Evolutionary conservation across 1,140 invertebrate genomes (phyloP).

Genomic region (Brachionus manjavacas): DNA sequence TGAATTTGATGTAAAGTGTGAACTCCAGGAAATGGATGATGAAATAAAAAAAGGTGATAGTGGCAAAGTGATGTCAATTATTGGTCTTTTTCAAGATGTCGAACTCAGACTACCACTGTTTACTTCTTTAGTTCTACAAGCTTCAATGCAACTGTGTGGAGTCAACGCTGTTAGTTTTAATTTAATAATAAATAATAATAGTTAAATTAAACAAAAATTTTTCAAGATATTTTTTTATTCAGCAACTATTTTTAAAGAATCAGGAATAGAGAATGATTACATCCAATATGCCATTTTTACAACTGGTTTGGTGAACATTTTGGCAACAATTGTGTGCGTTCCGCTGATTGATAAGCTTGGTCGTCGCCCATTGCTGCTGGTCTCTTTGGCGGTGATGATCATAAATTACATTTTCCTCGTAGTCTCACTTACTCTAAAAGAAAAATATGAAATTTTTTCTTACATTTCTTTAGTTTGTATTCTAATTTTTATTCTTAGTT

Average conservation of each 20-base stretch:
- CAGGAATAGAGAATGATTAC: slow-evolving; percentile 57
- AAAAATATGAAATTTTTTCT: slow-evolving; percentile 67
- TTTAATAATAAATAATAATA: background rate
- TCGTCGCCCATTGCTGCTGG: slow-evolving; percentile 71
- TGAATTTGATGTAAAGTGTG: slow-evolving; percentile 47
- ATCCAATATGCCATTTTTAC: slow-evolving; percentile 75
- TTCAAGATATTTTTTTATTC: slow-evolving; percentile 85
- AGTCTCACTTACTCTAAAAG: slow-evolving; percentile 62
- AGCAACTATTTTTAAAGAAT: slow-evolving; percentile 62
- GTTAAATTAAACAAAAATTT: background rate
- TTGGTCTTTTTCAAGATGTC: slow-evolving; percentile 48
- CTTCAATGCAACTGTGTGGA: slow-evolving; percentile 53
- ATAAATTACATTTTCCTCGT: slow-evolving; percentile 91
- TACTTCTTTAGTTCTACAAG: slow-evolving; percentile 49
- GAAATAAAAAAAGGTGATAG: slow-evolving; percentile 46
- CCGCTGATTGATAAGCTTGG: slow-evolving; percentile 69
- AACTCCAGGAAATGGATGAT: slow-evolving; percentile 51
- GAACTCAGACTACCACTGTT: slow-evolving; percentile 50
- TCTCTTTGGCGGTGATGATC: slow-evolving; percentile 72
- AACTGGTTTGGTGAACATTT: slow-evolving; percentile 77
- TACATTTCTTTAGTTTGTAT: slow-evolving; percentile 72
- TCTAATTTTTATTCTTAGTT: slow-evolving; percentile 76
- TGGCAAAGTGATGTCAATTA: slow-evolving; percentile 46
- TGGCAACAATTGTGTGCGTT: slow-evolving; percentile 73
- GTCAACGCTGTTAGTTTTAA: slow-evolving; percentile 52